These are phyloP conservation scores for Junonia oenone DNA, from an alignment of 2,888 invertebrate species.

Conservation along the genomic window DNA sequence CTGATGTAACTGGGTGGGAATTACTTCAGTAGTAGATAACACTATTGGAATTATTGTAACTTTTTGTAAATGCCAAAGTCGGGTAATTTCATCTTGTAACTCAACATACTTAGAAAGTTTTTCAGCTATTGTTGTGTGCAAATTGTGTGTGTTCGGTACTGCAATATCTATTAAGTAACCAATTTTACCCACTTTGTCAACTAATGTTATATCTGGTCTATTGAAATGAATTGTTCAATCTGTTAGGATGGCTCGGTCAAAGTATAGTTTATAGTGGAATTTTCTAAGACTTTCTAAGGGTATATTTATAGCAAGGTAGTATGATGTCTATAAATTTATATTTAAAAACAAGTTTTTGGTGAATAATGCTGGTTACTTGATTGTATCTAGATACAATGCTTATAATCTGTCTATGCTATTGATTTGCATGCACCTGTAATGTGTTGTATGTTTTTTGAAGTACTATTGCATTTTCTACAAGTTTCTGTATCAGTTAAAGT, in stretches of 20 bases:
- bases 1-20: slow-evolving; percentile 1
- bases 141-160: slow-evolving; percentile 24
- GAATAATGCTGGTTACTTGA: background rate
- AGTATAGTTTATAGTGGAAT: background rate
- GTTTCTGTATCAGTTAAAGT: background rate
- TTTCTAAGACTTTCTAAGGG: background rate
- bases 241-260: background rate
- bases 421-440: background rate
- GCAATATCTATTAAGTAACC: no score
- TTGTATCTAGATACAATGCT: background rate
- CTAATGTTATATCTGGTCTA: no score
- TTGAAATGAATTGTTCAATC: slow-evolving; percentile 3
- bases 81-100: slow-evolving; percentile 6
- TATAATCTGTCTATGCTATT: background rate
- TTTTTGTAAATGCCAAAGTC: background rate
- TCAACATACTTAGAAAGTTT: slow-evolving; percentile 19
- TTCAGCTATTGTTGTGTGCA: slow-evolving; percentile 22
- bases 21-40: slow-evolving; percentile 10
- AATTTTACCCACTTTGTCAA: slow-evolving; percentile 20
- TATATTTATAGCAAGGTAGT: background rate
- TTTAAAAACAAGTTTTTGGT: background rate
- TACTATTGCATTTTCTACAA: background rate
- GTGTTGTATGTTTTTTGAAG: background rate
- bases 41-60: slow-evolving; percentile 11
- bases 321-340: background rate